Conservation (phyloP, 64 coral and sea anemone species). For the Stichodactyla mertensii region DNA sequence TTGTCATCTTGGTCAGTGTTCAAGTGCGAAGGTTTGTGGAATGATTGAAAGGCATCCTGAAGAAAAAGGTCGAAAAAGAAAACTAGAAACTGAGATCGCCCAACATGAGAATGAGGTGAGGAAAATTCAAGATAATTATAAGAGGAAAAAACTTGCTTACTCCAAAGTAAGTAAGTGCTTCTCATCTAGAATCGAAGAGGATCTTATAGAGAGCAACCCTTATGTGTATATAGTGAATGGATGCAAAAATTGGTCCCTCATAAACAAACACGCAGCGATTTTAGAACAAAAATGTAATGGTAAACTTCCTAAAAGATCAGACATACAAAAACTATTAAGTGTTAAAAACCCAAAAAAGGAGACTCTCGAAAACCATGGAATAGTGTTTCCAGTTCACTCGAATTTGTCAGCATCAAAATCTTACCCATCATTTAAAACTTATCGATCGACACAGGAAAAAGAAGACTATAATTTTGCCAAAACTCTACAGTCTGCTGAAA, state of each 20-base stretch:
- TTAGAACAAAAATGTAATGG: no score
- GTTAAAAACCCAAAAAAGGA: neutral
- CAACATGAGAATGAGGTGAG: no score
- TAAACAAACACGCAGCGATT: no score
- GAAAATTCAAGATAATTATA: no score
- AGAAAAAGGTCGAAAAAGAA: slow-evolving; percentile 1
- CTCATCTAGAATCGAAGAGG: no score
- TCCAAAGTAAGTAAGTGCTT: no score
- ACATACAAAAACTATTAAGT: no score
- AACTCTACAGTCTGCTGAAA: neutral
- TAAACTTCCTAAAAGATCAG: no score
- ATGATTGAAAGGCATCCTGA: neutral
- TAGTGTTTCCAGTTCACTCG: neutral
- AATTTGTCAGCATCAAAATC: neutral
- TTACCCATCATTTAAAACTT: neutral
- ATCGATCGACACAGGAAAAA: neutral
- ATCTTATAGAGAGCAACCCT: no score
- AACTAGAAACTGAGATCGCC: slow-evolving; percentile 5
- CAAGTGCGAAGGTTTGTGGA: neutral
- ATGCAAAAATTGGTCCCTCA: no score
- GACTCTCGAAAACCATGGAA: neutral
- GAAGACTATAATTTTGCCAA: neutral
- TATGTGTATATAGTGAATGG: no score
- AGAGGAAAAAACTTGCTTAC: no score
- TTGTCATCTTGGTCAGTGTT: slow-evolving; percentile 7